A percentile compares a stretch with the other conserved stretches of the same genome.
Conservation (phyloP, 1,140 invertebrate species). For the Phymastichus coffea region DNA sequence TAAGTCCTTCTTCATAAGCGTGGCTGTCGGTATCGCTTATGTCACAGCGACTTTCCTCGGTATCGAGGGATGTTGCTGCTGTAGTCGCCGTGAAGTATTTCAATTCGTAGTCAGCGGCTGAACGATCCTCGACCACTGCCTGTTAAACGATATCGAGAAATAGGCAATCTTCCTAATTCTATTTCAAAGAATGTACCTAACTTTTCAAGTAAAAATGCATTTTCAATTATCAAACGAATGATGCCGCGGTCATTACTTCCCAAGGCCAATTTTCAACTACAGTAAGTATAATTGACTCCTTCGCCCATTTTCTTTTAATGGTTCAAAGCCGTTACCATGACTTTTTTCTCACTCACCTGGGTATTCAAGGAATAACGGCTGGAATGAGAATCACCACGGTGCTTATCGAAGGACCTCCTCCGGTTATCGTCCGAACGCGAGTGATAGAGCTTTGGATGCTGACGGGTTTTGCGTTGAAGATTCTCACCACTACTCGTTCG, state of each 20-base stretch:
- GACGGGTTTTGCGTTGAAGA: slow-evolving; percentile 31
- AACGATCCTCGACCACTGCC: slow-evolving; percentile 34
- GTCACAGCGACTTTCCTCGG: slow-evolving; percentile 42
- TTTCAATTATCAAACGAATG: no score
- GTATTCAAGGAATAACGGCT: slow-evolving; percentile 51
- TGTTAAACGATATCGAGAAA: no score
- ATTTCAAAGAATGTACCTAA: no score
- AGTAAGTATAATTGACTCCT: no score
- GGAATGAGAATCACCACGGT: slow-evolving; percentile 43
- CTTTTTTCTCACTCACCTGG: no score
- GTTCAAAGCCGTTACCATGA: no score
- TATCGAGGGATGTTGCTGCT: slow-evolving; percentile 40
- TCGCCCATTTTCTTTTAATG: no score
- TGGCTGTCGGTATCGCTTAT: slow-evolving; percentile 45
- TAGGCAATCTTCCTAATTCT: no score
- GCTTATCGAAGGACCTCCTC: slow-evolving; percentile 47
- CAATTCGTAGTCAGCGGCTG: slow-evolving; percentile 39
- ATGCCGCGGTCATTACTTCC: no score
- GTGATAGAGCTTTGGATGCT: slow-evolving; percentile 47
- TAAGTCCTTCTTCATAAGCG: slow-evolving; percentile 40
- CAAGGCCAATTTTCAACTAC: no score
- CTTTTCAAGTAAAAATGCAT: no score
- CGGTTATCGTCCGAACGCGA: slow-evolving; percentile 52
- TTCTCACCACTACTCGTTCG: slow-evolving; percentile 47
- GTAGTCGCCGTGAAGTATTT: slow-evolving; percentile 47